Percentiles rank a stretch among this genome's conserved stretches.
phyloP scores from a whole-genome alignment of 2,797 vertebrate species.

The Xerus rutilus region DNA sequence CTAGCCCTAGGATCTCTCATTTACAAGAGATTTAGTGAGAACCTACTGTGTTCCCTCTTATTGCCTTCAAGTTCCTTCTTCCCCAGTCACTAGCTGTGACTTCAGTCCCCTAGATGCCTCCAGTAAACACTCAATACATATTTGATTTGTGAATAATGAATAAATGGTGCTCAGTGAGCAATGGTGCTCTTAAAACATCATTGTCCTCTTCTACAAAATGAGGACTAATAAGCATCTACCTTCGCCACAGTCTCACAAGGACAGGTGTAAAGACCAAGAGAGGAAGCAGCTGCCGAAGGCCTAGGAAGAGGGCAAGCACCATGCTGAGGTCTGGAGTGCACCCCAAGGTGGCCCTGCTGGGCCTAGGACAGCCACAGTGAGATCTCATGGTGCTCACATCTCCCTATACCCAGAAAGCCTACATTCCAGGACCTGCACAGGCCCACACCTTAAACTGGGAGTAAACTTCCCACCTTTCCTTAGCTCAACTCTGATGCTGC shows the following conservation, averaged over 20 bases:
- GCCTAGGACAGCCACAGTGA: neutral
- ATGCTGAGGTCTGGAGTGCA: neutral
- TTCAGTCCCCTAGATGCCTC: neutral
- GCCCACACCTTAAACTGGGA: neutral
- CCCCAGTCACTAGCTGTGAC: neutral
- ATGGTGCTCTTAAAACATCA: neutral
- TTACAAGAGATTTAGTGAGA: neutral
- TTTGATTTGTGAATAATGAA: conserved; percentile 45
- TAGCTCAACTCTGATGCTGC: neutral
- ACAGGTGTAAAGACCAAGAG: neutral
- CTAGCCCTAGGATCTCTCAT: neutral
- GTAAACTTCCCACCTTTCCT: neutral
- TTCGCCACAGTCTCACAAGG: neutral
- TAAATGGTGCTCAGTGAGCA: neutral
- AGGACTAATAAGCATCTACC: neutral
- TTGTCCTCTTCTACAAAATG: conserved; percentile 36
- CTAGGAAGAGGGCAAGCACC: neutral
- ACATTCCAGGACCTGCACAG: neutral
- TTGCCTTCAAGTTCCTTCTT: neutral
- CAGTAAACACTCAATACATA: neutral
- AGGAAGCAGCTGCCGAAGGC: neutral
- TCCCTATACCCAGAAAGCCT: neutral
- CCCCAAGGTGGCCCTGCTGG: neutral
- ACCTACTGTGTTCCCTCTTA: neutral
- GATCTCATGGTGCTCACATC: neutral